These are phyloP conservation scores for Microcebus tavaratra DNA, from an alignment of 2,113 vertebrate species.

Conservation along the genomic window DNA sequence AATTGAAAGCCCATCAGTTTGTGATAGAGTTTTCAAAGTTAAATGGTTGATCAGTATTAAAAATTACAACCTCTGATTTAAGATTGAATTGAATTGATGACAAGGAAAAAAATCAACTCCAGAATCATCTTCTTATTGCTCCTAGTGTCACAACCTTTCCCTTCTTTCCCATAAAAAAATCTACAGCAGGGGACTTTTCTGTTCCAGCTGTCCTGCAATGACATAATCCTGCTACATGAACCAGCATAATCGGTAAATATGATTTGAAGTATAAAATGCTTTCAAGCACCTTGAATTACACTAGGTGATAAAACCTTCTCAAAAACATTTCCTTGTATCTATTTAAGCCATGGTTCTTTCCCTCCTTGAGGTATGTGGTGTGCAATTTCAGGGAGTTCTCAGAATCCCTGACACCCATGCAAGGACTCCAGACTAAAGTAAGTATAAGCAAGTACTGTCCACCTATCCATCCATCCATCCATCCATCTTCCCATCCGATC, in stretches of 20 bases:
- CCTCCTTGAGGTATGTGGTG: neutral
- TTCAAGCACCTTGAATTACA: neutral
- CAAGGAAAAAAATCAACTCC: neutral
- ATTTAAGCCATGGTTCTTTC: neutral
- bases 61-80: neutral
- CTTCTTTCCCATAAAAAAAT: neutral
- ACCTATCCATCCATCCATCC: accelerated
- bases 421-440: neutral
- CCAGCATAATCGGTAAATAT: neutral
- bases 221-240: neutral
- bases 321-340: neutral
- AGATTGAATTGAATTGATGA: neutral
- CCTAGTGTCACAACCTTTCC: neutral
- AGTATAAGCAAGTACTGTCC: neutral
- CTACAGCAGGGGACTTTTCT: neutral
- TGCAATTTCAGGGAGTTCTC: neutral
- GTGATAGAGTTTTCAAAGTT: neutral
- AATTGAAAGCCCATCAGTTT: neutral
- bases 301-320: neutral
- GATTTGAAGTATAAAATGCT: neutral
- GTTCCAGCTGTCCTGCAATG: neutral
- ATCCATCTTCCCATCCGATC: neutral
- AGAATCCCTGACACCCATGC: neutral
- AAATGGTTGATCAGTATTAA: neutral
- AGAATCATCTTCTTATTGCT: neutral